phyloP scores from a whole-genome alignment of 2,113 vertebrate genomes.

The Tringa solitaria region DNA sequence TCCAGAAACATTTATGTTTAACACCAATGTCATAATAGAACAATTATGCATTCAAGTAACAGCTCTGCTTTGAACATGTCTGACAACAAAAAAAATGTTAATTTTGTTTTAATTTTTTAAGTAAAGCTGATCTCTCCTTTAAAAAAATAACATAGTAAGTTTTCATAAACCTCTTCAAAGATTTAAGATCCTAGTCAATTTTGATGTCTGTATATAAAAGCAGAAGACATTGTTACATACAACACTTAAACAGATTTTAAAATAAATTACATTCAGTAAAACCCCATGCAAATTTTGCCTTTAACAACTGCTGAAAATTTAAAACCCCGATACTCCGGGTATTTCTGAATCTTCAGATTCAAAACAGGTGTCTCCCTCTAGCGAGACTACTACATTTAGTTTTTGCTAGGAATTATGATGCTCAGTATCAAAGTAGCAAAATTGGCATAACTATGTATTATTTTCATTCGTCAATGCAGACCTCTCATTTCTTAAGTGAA shows the following conservation, averaged over 20 bases:
- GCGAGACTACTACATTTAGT: not conserved
- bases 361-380: not conserved
- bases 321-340: accelerated
- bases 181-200: not conserved
- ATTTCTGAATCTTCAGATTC: not conserved
- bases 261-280: not conserved
- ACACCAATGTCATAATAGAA: not conserved
- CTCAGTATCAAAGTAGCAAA: not conserved
- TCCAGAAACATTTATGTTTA: not conserved
- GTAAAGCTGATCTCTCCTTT: not conserved
- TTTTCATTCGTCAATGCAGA: not conserved
- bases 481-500: not conserved
- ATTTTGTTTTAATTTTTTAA: not conserved
- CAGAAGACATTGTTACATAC: not conserved
- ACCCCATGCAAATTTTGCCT: not conserved
- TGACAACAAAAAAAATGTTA: not conserved
- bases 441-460: not conserved
- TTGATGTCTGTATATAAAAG: not conserved
- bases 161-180: not conserved
- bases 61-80: not conserved
- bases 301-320: not conserved
- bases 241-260: not conserved
- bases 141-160: not conserved
- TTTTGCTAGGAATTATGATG: not conserved
- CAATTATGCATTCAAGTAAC: not conserved